Conservation (phyloP, 1,140 invertebrate genomes). For the Glomeris maerens region DNA sequence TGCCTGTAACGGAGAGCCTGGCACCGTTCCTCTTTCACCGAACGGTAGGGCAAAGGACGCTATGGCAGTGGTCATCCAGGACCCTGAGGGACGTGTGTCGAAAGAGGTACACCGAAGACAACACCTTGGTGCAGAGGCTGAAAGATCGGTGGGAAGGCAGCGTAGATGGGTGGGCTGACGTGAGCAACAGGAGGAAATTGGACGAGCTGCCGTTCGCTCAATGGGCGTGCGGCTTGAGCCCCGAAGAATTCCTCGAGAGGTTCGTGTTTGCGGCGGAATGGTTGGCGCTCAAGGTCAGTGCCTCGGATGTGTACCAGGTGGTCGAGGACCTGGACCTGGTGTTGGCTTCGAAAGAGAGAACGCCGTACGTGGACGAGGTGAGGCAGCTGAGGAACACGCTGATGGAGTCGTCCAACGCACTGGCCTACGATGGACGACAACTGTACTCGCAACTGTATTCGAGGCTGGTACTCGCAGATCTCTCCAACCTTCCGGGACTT, state of each 20-base stretch:
- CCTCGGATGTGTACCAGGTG: conserved; percentile 42
- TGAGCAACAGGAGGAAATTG: conserved; percentile 60
- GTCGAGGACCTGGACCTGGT: conserved; percentile 47
- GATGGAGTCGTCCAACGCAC: conserved; percentile 44
- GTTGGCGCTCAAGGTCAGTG: conserved; percentile 57
- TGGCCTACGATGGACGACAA: conserved; percentile 58
- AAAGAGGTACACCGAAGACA: neutral
- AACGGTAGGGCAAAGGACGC: neutral
- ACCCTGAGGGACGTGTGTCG: neutral
- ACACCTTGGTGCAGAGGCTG: neutral
- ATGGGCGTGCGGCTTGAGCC: conserved; percentile 24
- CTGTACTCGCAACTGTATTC: conserved; percentile 51
- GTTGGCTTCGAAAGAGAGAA: conserved; percentile 20
- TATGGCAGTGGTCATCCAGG: neutral
- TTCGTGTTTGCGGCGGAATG: conserved; percentile 49
- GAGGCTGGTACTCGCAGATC: conserved; percentile 30
- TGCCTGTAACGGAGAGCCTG: neutral
- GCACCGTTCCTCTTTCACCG: neutral
- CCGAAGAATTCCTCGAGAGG: conserved; percentile 23
- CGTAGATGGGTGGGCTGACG: conserved; percentile 25
- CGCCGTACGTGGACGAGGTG: conserved; percentile 37
- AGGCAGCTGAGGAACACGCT: conserved; percentile 46
- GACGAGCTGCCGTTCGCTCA: conserved; percentile 65
- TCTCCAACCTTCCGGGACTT: conserved; percentile 6
- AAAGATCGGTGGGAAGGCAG: neutral